Base-by-base conservation (phyloP, 2,797 vertebrate genomes). In the Xyrichtys novacula region DNA sequence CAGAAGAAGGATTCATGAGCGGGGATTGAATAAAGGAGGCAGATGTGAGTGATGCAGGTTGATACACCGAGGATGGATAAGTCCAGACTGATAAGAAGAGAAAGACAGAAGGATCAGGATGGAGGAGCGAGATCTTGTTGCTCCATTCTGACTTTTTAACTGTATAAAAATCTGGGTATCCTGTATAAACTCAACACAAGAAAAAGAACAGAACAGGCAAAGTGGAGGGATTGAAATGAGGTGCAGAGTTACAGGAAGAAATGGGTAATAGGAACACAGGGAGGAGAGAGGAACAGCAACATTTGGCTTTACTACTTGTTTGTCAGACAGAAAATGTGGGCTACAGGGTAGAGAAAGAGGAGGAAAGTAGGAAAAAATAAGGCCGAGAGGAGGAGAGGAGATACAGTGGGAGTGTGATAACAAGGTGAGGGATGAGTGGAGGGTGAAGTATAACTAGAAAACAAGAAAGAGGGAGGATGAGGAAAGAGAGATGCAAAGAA, bases 191-290 rank as follows among this genome's bases (percentile, higher is more conserved):
- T n/a, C n/a, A n/a, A n/a, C n/a, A n/a, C n/a, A 69, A 43, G 52
- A 65, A 53, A 57, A 49, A 49, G 50, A 29, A 40, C 28, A 44
- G 43, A 34, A n/a, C n/a, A n/a, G n/a, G 36, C 20, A 57, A 20
- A 50, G 26, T 40, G 44, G 20, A 42, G 34, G 68, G 55, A 48
- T 34, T 67, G 47, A 66, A 70, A 80, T 44, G 48, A 71, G 68
- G 65, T 50, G 73, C 29, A 25, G 31, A 55, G 32, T 58, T 83
- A 67, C 63, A 66, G 69, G 63, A 82, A 76, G 76, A 46, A 70
- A 56, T 52, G 77, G 61, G 74, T 76, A 81, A 87, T 67, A 68
- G 67, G 65, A 77, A 78, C 52, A 60, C 52, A 60, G 19, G 5
- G 66, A 73, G 74, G 66, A 84, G 78, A 73, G 5, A 6, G 42